phyloP scores from a whole-genome alignment of 2,797 vertebrate species.

The Heteromormyrus szaboi region DNA sequence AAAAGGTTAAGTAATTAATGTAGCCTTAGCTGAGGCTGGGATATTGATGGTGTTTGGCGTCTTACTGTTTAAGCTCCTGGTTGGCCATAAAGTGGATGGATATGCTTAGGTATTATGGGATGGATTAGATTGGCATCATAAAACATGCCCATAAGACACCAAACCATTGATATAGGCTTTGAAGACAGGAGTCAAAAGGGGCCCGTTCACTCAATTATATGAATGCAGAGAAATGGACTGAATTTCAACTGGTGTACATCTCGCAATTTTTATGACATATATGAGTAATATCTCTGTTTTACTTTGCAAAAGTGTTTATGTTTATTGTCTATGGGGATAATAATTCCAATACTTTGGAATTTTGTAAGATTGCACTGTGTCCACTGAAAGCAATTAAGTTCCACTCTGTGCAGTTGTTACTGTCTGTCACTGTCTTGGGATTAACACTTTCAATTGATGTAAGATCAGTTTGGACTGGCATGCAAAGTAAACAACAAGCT shows the following conservation, averaged over 20 bases:
- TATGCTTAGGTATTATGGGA: slow-evolving; percentile 24
- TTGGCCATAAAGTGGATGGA: slow-evolving; percentile 15
- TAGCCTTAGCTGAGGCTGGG: slow-evolving; percentile 11
- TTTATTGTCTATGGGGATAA: background rate
- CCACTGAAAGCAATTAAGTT: slow-evolving; percentile 1
- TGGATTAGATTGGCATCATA: slow-evolving; percentile 8
- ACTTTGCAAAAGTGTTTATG: background rate
- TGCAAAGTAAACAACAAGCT: slow-evolving; percentile 27
- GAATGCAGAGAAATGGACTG: background rate
- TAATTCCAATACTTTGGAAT: background rate
- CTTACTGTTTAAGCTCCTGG: slow-evolving; percentile 32
- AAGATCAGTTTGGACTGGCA: slow-evolving; percentile 2
- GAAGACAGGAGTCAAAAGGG: background rate
- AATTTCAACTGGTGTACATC: background rate
- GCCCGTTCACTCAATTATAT: background rate
- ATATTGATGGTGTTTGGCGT: slow-evolving; percentile 29
- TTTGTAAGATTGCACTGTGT: slow-evolving; percentile 26
- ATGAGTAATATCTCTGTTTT: background rate
- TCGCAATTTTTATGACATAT: background rate
- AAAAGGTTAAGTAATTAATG: slow-evolving; percentile 11
- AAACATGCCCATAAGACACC: background rate
- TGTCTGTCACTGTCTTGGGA: slow-evolving; percentile 42
- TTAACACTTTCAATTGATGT: slow-evolving; percentile 41
- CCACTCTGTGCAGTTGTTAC: slow-evolving; percentile 51
- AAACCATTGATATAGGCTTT: background rate